Evolutionary conservation across 2,888 invertebrate genomes (phyloP), one percentile per base, ranked within the genome.

Genomic region (Polietes domitor): DNA sequence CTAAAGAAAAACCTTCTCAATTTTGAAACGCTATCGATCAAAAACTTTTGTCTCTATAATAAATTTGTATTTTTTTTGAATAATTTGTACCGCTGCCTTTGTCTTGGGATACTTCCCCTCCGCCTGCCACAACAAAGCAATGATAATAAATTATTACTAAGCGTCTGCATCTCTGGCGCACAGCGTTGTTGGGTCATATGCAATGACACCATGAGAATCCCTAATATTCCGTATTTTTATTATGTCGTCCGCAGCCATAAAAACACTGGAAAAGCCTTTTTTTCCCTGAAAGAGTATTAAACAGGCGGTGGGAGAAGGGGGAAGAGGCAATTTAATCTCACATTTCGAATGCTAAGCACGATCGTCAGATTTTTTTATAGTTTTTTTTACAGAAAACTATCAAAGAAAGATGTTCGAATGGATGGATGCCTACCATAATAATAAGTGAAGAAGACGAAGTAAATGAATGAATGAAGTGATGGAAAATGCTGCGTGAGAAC

Each of bases 281-380:
- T 53, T 53, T 24, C 53, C 10, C 21, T 53, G 53, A 53, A 53
- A 6, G 10, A 53, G 53, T 53, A 21, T 53, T 21, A 53, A 53
- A 21, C 4, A 15, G 26, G 26, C 2, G 10, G 26, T 26, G 21
- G 24, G 26, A 50, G 17, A 26, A 58, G 12, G 10, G 17, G 17
- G 10, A 50, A 0, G 47, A 61, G n/a, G 12, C 28, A 10, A 24
- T 55, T 10, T 76, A 82, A 79, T 82, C 71, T 74, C n/a, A 47
- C 24, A 55, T 65, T 58, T 65, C 32, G 10, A 65, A 82, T 76
- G 75, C 37, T 43, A 72, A 32, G 75, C 78, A 82, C 71, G 75
- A 61, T 82, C 74, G 32, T 58, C 7, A 6, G 21, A 24, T 26
- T 72, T 37, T 32, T 58, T 74, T 74, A n/a, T 70, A 17, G 28